phyloP scores from a whole-genome alignment of 2,797 vertebrate genomes.

The Leucoraja ocellata region DNA sequence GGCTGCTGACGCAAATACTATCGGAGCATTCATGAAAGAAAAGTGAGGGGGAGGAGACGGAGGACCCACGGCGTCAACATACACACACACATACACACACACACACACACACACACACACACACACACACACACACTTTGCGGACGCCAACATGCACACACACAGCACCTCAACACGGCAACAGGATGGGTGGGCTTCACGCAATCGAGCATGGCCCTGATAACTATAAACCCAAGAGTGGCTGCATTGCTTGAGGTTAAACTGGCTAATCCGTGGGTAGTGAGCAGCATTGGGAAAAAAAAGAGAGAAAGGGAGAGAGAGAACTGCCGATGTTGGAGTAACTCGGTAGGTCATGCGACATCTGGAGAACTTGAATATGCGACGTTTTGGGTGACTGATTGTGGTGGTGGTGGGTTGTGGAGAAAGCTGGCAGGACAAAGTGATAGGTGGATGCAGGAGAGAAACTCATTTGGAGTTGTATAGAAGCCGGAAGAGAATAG shows the following conservation, averaged over 20 bases:
- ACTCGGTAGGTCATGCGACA: too few species aligned
- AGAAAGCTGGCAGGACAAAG: too few species aligned
- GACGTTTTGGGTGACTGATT: too few species aligned
- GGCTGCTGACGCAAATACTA: slow-evolving; percentile 42
- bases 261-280: background rate
- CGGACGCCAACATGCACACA: too few species aligned
- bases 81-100: too few species aligned
- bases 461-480: background rate
- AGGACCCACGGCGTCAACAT: background rate
- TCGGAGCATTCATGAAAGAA: slow-evolving; percentile 25
- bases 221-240: background rate
- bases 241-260: too few species aligned
- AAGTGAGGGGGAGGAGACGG: background rate
- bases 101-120: background rate
- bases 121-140: background rate
- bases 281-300: background rate
- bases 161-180: background rate
- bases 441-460: too few species aligned
- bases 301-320: too few species aligned
- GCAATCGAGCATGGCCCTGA: background rate
- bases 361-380: too few species aligned
- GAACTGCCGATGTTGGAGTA: too few species aligned
- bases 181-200: too few species aligned
- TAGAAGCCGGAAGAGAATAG: background rate
- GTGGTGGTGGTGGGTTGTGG: too few species aligned